Base-by-base conservation (phyloP, 2,888 invertebrate genomes). In the Conops quadrifasciatus region DNA sequence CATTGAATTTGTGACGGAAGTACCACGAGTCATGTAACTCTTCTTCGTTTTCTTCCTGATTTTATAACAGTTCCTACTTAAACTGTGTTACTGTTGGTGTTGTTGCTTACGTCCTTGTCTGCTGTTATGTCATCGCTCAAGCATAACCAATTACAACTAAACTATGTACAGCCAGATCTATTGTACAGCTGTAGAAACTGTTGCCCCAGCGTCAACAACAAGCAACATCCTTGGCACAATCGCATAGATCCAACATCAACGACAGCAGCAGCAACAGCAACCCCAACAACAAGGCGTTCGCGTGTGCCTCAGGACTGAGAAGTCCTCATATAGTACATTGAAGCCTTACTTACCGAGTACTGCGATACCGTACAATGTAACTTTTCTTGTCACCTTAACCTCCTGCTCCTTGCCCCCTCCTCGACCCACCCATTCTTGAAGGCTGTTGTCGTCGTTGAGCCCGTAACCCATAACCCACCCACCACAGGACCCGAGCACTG, bases 121-220 rank as follows among this genome's bases (percentile, higher is more conserved):
- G 19, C 28, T 58, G 58, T 58, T 28, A 26, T 28, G 28, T 19
- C 15, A 19, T 28, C 28, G 11, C 58, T 58, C 58, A 58, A 58
- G 2, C 58, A 58, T 15, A 58, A 26, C 58, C 58, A 28, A 28
- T 58, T 58, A 58, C 58, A 58, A 28, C 24, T 58, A 9, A 36
- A 36, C n/a, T 36, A 36, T 36, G 9, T 36, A 7, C 9, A 36
- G 4, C 36, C 9, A 36, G 36, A 36, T 36, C 4, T 36, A 36
- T 9, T 36, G 26, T 26, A 58, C 28, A 28, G 24, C 21, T 19
- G 21, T 49, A 49, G 49, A 15, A 16, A 49, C n/a, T 49, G 49
- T 49, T 49, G 49, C 9, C n/a, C n/a, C 15, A 36, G 9, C 36
- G 9, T 36, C 36, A 36, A 36, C 4, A 36, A 9, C 36, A 36